Conservation (phyloP, 2,113 vertebrate genomes). For the Murina feae region DNA sequence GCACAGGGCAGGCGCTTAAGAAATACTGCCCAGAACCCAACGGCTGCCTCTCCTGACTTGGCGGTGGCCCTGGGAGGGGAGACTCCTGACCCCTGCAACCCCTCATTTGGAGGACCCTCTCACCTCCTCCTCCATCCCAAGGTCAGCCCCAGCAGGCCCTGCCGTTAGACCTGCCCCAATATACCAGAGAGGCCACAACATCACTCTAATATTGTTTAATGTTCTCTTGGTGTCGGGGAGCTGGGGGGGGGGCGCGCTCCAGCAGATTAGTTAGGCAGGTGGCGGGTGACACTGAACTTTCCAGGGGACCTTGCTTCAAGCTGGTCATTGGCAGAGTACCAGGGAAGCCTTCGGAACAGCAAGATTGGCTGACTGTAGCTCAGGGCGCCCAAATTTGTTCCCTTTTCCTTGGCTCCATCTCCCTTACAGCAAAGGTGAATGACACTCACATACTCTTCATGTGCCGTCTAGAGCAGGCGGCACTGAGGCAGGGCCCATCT, state of each 20-base stretch:
- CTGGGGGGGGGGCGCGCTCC: accelerated
- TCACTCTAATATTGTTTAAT: not conserved
- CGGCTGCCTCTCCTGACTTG: not conserved
- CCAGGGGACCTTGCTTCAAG: not conserved
- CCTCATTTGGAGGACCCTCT: not conserved
- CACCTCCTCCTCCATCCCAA: not conserved
- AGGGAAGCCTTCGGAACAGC: not conserved
- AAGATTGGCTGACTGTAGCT: not conserved
- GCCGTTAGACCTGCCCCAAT: not conserved
- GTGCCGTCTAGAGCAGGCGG: not conserved
- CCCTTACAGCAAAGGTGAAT: not conserved
- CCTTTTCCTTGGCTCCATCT: not conserved
- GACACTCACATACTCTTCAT: accelerated
- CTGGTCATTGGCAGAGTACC: not conserved
- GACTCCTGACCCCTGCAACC: not conserved
- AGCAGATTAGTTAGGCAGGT: not conserved
- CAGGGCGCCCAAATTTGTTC: not conserved
- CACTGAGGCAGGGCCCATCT: not conserved
- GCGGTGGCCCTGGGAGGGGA: not conserved
- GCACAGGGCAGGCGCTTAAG: not conserved
- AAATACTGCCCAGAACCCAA: not conserved
- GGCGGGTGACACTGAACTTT: not conserved
- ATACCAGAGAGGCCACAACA: not conserved
- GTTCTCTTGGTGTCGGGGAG: not conserved
- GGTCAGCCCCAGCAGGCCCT: too few species aligned